Evolutionary conservation across 2,797 vertebrate genomes (phyloP).

Genomic region (Takifugu ocellatus): DNA sequence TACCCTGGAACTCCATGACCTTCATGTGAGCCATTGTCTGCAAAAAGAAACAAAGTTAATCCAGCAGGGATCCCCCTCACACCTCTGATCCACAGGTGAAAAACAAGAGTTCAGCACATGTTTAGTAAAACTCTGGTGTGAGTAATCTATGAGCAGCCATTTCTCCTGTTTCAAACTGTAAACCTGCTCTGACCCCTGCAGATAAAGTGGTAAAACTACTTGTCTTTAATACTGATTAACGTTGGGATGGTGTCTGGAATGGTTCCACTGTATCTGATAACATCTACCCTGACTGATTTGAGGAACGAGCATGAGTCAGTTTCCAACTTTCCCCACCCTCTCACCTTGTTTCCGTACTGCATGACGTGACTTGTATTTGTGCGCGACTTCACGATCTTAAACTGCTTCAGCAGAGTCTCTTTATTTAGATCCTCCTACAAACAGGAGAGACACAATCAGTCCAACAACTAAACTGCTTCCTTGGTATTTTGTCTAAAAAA

Average conservation of each 20-base stretch:
- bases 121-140: too few relatives aligned
- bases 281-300: too few relatives aligned
- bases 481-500: too few relatives aligned
- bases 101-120: not conserved
- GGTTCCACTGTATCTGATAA: not conserved
- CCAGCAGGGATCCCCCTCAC: not conserved
- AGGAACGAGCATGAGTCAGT: too few relatives aligned
- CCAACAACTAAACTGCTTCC: not conserved
- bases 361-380: constrained; percentile 97
- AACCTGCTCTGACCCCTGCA: too few relatives aligned
- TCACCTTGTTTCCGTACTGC: constrained; percentile 94
- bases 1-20: constrained; percentile 88
- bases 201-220: too few relatives aligned
- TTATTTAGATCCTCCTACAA: constrained; percentile 87
- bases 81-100: too few relatives aligned
- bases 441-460: constrained; percentile 10
- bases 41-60: not conserved
- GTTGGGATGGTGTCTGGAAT: too few relatives aligned
- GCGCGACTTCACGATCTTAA: constrained; percentile 85
- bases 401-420: constrained; percentile 89
- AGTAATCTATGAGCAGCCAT: too few relatives aligned
- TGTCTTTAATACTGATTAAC: too few relatives aligned
- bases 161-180: too few relatives aligned
- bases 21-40: constrained; percentile 92
- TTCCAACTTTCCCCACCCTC: constrained; percentile 3